Conservation (phyloP, 2,797 vertebrate species). For the Phoeniculus purpureus region DNA sequence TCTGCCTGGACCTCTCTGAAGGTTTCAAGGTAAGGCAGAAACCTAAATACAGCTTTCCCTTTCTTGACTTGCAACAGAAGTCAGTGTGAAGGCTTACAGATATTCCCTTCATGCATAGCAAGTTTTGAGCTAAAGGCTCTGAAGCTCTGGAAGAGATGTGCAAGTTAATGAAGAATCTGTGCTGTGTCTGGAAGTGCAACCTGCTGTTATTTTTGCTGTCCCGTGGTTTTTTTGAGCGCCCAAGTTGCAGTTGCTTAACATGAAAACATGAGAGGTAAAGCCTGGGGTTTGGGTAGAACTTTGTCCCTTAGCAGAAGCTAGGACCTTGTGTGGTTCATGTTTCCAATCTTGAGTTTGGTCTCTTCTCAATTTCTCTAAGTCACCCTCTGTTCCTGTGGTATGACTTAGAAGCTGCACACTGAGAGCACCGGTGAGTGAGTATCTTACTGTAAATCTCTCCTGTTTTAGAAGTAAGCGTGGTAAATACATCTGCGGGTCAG, state of each 20-base stretch:
- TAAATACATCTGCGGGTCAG: not conserved
- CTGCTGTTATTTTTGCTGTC: not conserved
- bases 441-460: rapidly evolving
- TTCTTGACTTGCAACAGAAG: not conserved
- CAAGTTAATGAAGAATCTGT: not conserved
- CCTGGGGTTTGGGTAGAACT: not conserved
- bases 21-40: not conserved
- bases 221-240: not conserved
- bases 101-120: not conserved
- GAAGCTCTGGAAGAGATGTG: not conserved
- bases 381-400: too few relatives aligned
- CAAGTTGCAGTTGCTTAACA: not conserved
- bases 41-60: not conserved
- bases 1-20: not conserved
- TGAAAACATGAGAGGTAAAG: not conserved
- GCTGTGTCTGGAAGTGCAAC: not conserved
- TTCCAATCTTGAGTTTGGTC: not conserved
- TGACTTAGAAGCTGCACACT: too few relatives aligned
- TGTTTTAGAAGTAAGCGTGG: not conserved
- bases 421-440: too few relatives aligned
- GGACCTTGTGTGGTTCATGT: not conserved
- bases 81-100: rapidly evolving
- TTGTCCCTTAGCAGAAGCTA: not conserved
- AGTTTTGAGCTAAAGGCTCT: not conserved
- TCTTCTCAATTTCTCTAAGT: too few relatives aligned